Percentiles rank a stretch among this genome's conserved stretches.
Evolutionary conservation across 2,888 invertebrate species (phyloP).

Genomic region (Muschampia plurimacula): DNA sequence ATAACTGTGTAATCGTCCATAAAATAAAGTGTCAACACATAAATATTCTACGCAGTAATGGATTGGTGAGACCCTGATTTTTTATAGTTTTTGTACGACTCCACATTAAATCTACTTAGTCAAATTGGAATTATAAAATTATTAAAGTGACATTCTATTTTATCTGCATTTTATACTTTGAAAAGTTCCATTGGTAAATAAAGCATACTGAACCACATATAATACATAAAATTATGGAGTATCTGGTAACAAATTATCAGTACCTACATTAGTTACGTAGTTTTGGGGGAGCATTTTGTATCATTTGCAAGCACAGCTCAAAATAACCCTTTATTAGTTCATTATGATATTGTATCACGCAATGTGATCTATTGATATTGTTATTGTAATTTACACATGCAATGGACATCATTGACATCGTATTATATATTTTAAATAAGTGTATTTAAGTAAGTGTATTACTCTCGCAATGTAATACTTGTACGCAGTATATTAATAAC

Average conservation of each 20-base stretch:
- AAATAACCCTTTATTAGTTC: slow-evolving; percentile 10
- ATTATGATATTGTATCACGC: slow-evolving; percentile 13
- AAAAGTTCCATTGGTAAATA: background rate
- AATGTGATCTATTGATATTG: background rate
- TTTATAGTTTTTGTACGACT: background rate
- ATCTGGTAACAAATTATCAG: background rate
- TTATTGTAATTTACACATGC: background rate
- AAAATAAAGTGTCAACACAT: slow-evolving; percentile 7
- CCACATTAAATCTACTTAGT: background rate
- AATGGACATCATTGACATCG: background rate
- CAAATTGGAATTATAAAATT: background rate
- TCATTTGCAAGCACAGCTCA: slow-evolving; percentile 7
- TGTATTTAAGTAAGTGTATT: too few species aligned
- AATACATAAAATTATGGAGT: too few species aligned
- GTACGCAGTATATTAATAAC: too few species aligned
- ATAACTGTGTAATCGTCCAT: slow-evolving; percentile 19
- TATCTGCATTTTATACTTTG: background rate
- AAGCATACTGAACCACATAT: too few species aligned
- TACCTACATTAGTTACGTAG: background rate
- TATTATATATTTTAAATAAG: too few species aligned
- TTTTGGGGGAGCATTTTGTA: background rate
- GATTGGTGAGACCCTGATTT: slow-evolving; percentile 29
- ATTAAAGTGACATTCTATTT: background rate
- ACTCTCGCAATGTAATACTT: too few species aligned
- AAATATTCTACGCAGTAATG: slow-evolving; percentile 13